Percentiles rank a stretch among this genome's conserved stretches.
Evolutionary conservation across 2,888 invertebrate species (phyloP).

Genomic region (Ectobius pallidus): DNA sequence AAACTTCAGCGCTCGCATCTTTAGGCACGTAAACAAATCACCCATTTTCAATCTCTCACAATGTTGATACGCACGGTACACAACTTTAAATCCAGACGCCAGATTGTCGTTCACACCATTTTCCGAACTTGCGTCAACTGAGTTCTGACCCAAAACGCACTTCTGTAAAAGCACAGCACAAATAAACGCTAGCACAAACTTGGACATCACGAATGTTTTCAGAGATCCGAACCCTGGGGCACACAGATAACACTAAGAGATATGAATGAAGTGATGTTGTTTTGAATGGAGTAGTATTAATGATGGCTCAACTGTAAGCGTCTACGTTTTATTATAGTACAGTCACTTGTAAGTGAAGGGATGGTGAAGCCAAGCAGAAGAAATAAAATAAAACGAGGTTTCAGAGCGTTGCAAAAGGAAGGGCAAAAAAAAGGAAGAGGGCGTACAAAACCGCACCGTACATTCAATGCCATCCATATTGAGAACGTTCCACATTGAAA

Average conservation of each 20-base stretch:
- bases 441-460: conserved; percentile 3
- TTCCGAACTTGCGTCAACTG: not conserved
- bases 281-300: not conserved
- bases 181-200: too few species aligned
- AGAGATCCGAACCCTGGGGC: too few species aligned
- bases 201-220: too few species aligned
- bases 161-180: not conserved
- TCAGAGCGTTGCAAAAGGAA: conserved; percentile 22
- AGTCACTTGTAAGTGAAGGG: not conserved
- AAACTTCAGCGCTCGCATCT: conserved; percentile 33
- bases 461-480: conserved; percentile 1
- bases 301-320: not conserved
- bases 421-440: not conserved
- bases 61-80: conserved; percentile 26
- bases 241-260: too few species aligned
- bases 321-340: conserved; percentile 5
- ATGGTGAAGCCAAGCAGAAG: not conserved
- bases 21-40: conserved; percentile 25
- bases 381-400: conserved; percentile 13
- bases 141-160: not conserved
- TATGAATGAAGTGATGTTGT: too few species aligned
- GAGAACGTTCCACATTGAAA: conserved; percentile 3
- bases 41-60: conserved; percentile 4
- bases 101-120: not conserved
- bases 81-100: conserved; percentile 24